Evolutionary conservation across 2,888 invertebrate species (phyloP).

Genomic region (Andrena marginata): DNA sequence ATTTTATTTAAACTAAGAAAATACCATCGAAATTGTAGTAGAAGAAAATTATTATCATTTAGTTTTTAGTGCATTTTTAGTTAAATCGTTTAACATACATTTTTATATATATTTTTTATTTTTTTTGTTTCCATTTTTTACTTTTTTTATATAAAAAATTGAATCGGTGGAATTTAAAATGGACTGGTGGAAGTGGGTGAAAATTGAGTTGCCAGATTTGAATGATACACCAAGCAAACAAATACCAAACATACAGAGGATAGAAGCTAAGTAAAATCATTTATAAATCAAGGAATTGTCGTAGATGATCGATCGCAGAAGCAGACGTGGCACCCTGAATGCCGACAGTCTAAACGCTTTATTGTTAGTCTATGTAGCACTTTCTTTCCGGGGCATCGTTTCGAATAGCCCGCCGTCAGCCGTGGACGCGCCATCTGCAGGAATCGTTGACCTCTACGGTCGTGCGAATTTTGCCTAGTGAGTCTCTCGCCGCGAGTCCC

Average conservation of each 20-base stretch:
- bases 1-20: no score
- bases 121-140: no score
- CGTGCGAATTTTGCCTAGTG: neutral
- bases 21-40: no score
- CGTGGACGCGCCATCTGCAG: neutral
- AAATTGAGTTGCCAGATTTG: no score
- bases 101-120: no score
- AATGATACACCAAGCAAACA: no score
- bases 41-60: no score
- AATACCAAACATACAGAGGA: neutral
- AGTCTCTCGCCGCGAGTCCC: neutral
- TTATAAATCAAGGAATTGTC: neutral
- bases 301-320: constrained; percentile 53
- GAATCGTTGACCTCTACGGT: constrained; percentile 29
- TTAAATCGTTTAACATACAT: no score
- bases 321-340: constrained; percentile 27
- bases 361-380: neutral
- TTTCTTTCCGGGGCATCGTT: constrained; percentile 2
- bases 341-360: constrained; percentile 12
- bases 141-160: no score
- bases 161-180: no score
- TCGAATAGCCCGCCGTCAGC: constrained; percentile 4
- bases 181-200: no score
- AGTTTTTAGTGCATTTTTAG: no score
- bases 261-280: neutral